Percentiles rank a stretch among this genome's conserved stretches.
Conservation (phyloP, 23 tunicate genomes). For the Trididemnum miniatum region DNA sequence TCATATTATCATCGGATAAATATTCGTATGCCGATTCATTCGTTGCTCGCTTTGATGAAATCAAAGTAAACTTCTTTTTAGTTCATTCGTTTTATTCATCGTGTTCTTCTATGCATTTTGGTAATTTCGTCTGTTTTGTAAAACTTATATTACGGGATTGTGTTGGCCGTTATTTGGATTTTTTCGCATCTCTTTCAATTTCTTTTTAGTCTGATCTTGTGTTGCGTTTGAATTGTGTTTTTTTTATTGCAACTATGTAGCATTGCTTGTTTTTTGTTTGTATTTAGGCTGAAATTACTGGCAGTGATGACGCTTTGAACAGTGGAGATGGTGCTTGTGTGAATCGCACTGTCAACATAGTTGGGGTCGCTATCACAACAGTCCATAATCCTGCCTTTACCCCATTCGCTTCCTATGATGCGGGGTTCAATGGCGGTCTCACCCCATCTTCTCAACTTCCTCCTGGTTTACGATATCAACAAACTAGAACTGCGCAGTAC, state of each 20-base stretch:
- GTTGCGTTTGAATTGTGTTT: too few relatives aligned
- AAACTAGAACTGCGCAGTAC: conserved; percentile 59
- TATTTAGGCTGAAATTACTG: conserved; percentile 47
- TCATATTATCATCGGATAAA: conserved; percentile 71
- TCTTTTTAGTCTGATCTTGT: too few relatives aligned
- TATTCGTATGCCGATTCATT: conserved; percentile 67
- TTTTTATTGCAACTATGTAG: too few relatives aligned
- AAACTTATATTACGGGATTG: too few relatives aligned
- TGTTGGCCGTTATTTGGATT: too few relatives aligned
- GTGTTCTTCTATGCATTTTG: too few relatives aligned
- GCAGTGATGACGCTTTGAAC: conserved; percentile 21
- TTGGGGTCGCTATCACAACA: conserved; percentile 67
- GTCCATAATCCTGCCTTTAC: conserved; percentile 84
- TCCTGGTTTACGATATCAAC: conserved; percentile 58
- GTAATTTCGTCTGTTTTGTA: too few relatives aligned
- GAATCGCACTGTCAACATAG: conserved; percentile 43
- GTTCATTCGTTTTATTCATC: too few relatives aligned
- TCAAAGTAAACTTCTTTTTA: conserved; percentile 39
- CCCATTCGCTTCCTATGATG: conserved; percentile 82
- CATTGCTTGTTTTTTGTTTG: too few relatives aligned
- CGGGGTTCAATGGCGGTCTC: conserved; percentile 27
- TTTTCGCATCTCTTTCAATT: too few relatives aligned
- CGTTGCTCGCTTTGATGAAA: conserved; percentile 57
- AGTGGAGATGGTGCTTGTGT: conserved; percentile 21
- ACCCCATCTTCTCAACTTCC: conserved; percentile 41